Evolutionary conservation across 2,113 vertebrate genomes (phyloP), one percentile per base, ranked within the genome.

Genomic region (Atlantisia rogersi): DNA sequence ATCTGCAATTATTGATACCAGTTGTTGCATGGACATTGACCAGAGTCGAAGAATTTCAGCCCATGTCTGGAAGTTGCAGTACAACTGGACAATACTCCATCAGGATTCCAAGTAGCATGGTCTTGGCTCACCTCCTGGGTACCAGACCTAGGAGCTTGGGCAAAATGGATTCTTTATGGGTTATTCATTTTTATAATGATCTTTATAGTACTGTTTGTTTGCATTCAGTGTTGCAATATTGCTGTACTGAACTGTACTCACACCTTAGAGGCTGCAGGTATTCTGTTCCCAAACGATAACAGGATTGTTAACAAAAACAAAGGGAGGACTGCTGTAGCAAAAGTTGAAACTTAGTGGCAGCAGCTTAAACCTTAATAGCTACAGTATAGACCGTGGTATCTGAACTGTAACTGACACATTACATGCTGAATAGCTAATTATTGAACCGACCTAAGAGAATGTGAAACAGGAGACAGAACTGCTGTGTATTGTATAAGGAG

Each of bases 341-440:
- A 78, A 32, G 44, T 59, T 11, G 14, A 59, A 81, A 42, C 3
- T 37, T 73, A 81, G 20, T 31, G 25, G 10, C 31, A 55, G 19
- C 22, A 82, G 3, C 8, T 69, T 55, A 59, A 85, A 48, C 22
- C 11, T 42, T n/a, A 68, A 42, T 11, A 77, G 32, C 37, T 58
- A n/a, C 2, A 5, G 31, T 50, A 52, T 20, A 50, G 39, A 24
- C 44, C 48, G 12, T 48, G n/a, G 15, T 63, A 18, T 7, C 46
- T 13, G 42, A n/a, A 24, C 14, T 53, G 6, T 46, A 74, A 81
- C 28, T 67, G 37, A 15, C 2, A 2, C 26, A 42, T 46, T 29
- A 31, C 11, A 65, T 29, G 17, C 9, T 0, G 0, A 69, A 19
- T 4, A 40, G 28, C 44, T 70, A 80, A 44, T 31, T 39, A 32